phyloP scores from a whole-genome alignment of 2,888 invertebrate species.

The Ectemnius lituratus region DNA sequence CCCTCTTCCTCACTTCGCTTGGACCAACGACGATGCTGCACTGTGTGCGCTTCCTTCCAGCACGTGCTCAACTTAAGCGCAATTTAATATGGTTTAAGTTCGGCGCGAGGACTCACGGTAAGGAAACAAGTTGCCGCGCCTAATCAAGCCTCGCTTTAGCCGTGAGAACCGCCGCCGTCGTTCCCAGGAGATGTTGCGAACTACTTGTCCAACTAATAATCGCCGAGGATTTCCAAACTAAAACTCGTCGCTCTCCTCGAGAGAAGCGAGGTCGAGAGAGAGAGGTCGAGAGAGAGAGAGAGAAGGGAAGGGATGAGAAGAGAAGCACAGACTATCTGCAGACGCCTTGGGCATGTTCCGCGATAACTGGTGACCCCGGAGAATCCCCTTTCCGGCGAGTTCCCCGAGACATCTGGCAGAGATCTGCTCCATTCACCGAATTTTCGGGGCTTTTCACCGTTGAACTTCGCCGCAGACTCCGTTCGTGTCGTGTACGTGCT shows the following conservation, averaged over 20 bases:
- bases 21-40: no score
- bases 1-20: no score
- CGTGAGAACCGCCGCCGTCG: conserved; percentile 39
- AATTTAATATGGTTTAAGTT: conserved; percentile 77
- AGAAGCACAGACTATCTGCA: conserved; percentile 27
- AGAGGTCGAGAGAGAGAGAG: no score
- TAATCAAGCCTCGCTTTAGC: conserved; percentile 75
- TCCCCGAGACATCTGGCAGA: background rate
- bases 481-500: background rate
- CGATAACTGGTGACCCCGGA: conserved; percentile 32
- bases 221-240: conserved; percentile 70
- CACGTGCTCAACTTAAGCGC: conserved; percentile 73
- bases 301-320: background rate
- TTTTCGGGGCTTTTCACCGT: no score
- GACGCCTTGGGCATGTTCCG: conserved; percentile 25
- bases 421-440: background rate
- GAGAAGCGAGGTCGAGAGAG: no score
- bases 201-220: conserved; percentile 76
- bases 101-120: conserved; percentile 52
- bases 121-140: conserved; percentile 72
- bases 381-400: conserved; percentile 10
- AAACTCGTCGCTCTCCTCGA: conserved; percentile 56
- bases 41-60: conserved; percentile 31
- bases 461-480: no score
- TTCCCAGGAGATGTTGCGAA: conserved; percentile 57